phyloP scores from a whole-genome alignment of 2,888 invertebrate genomes.

The Hesperia comma region DNA sequence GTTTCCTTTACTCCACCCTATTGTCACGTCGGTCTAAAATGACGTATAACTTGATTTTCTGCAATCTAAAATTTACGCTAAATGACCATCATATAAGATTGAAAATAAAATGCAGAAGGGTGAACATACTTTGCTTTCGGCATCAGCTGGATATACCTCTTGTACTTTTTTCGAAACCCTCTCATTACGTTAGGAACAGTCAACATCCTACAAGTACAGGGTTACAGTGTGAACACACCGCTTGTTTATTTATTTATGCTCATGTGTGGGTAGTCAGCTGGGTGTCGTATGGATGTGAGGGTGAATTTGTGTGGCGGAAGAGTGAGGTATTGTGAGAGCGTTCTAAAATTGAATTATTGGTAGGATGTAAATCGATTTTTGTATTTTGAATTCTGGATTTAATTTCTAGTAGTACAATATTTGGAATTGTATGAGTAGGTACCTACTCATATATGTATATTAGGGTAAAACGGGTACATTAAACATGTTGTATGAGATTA shows the following conservation, averaged over 20 bases:
- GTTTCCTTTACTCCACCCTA: slow-evolving; percentile 60
- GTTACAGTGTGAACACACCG: slow-evolving; percentile 54
- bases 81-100: neutral
- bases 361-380: slow-evolving; percentile 30
- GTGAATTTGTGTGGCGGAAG: slow-evolving; percentile 48
- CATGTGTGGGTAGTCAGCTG: slow-evolving; percentile 75
- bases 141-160: slow-evolving; percentile 50
- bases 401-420: too few relatives aligned
- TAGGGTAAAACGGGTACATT: too few relatives aligned
- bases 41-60: neutral
- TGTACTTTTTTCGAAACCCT: slow-evolving; percentile 77
- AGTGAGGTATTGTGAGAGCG: slow-evolving; percentile 36
- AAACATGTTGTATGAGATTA: too few relatives aligned
- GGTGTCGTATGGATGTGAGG: slow-evolving; percentile 43
- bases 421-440: too few relatives aligned
- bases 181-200: slow-evolving; percentile 71
- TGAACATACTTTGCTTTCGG: slow-evolving; percentile 16
- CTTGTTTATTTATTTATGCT: slow-evolving; percentile 58
- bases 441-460: too few relatives aligned
- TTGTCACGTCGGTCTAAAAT: slow-evolving; percentile 7
- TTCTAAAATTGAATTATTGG: slow-evolving; percentile 39
- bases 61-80: neutral
- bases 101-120: slow-evolving; percentile 19
- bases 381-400: neutral
- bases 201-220: slow-evolving; percentile 65